A percentile compares a stretch with the other conserved stretches of the same genome.
Evolutionary conservation across 2,888 invertebrate species (phyloP).

Genomic region (Dione juno): DNA sequence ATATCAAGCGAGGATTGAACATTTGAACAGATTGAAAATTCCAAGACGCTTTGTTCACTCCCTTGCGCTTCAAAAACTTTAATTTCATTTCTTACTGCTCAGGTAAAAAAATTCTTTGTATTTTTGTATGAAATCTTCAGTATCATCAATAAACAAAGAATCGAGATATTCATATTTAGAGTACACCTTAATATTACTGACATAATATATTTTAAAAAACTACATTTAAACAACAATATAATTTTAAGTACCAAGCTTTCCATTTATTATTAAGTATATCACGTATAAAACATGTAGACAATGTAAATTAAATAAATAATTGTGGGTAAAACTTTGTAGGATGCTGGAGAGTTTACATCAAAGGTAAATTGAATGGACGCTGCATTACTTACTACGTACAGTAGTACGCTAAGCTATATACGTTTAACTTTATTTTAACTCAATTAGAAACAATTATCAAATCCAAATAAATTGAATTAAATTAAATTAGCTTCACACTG

Average conservation of each 20-base stretch:
- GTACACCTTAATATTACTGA: not conserved
- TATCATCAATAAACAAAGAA: not conserved
- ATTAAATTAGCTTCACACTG: too few relatives aligned
- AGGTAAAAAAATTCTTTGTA: constrained; percentile 21
- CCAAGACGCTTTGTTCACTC: constrained; percentile 40
- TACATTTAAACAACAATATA: too few relatives aligned
- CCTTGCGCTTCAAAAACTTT: constrained; percentile 38
- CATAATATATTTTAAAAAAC: too few relatives aligned
- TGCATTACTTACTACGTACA: constrained; percentile 9
- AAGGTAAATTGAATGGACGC: constrained; percentile 36
- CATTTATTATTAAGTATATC: not conserved
- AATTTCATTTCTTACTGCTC: constrained; percentile 35
- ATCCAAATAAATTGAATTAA: too few relatives aligned
- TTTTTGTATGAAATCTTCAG: not conserved
- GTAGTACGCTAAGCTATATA: too few relatives aligned
- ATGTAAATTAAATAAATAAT: constrained; percentile 35
- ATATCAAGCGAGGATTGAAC: constrained; percentile 37
- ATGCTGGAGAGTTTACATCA: constrained; percentile 35
- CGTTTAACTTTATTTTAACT: too few relatives aligned
- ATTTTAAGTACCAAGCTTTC: not conserved
- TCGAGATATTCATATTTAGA: not conserved
- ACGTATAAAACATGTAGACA: not conserved
- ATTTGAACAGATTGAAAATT: constrained; percentile 41
- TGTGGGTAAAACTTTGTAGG: constrained; percentile 36
- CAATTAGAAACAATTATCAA: not conserved